A percentile compares a stretch with the other conserved stretches of the same genome.
Conservation (phyloP, 2,113 vertebrate genomes). For the Ceuthmochares aereus region DNA sequence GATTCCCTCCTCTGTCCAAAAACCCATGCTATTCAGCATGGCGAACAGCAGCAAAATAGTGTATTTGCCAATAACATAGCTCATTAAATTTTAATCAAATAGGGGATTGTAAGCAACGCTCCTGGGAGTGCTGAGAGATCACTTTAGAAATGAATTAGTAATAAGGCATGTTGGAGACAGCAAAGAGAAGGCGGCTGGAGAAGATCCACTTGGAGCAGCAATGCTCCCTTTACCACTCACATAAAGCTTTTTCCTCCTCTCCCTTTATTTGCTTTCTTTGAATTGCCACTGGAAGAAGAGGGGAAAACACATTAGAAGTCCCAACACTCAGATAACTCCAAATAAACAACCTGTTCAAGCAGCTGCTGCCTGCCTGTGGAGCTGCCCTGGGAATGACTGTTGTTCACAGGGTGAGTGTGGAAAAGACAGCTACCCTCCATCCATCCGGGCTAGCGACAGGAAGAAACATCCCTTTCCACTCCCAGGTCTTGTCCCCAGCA, state of each 20-base stretch:
- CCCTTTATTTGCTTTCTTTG: neutral
- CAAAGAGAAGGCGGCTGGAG: slow-evolving; percentile 25
- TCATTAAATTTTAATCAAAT: slow-evolving; percentile 78
- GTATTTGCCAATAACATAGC: slow-evolving; percentile 71
- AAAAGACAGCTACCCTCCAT: no score
- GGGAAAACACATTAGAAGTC: neutral
- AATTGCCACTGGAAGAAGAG: neutral
- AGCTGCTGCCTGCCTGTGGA: neutral
- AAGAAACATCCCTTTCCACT: neutral
- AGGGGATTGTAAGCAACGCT: slow-evolving; percentile 51
- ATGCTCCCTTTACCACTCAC: neutral
- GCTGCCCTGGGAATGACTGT: neutral
- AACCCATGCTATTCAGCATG: neutral
- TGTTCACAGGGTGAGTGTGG: neutral
- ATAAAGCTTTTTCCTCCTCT: neutral
- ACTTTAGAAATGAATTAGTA: slow-evolving; percentile 73
- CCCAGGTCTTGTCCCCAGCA: neutral
- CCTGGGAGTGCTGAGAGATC: slow-evolving; percentile 56
- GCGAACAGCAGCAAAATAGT: slow-evolving; percentile 15
- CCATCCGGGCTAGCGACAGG: neutral
- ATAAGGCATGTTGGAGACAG: slow-evolving; percentile 46
- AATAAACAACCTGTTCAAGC: neutral
- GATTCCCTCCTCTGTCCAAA: neutral
- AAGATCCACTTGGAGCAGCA: slow-evolving; percentile 32
- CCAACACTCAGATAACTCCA: neutral